These are phyloP conservation scores for Brachypalpus laphriformis DNA, from an alignment of 2,888 invertebrate genomes.

Conservation along the genomic window DNA sequence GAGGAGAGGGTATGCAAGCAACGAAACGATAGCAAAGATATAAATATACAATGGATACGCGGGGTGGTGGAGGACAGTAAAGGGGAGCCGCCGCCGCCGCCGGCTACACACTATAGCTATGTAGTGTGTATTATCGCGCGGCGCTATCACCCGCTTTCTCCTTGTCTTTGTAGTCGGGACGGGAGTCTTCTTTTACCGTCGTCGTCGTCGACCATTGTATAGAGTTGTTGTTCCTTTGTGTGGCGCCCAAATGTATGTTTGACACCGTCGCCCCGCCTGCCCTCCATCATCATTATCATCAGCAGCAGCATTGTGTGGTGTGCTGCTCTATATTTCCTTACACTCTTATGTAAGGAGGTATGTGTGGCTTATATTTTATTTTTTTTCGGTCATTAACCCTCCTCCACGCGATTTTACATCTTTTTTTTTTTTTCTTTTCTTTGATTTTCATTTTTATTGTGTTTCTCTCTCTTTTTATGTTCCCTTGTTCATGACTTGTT, in stretches of 20 bases:
- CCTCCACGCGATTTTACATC: conserved; percentile 60
- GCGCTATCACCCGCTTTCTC: conserved; percentile 46
- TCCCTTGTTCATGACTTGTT: conserved; percentile 64
- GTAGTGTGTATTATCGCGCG: conserved; percentile 33
- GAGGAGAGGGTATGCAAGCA: conserved; percentile 30
- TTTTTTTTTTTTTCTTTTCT: conserved; percentile 33
- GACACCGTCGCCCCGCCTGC: conserved; percentile 4
- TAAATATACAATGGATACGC: conserved; percentile 41
- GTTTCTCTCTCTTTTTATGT: conserved; percentile 43
- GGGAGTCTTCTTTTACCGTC: conserved; percentile 13
- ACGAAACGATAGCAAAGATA: conserved; percentile 46
- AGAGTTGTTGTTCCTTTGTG: conserved; percentile 9
- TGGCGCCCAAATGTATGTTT: conserved; percentile 40
- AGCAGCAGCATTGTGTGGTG: conserved; percentile 18
- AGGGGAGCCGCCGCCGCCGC: too few species aligned
- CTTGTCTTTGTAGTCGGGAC: conserved; percentile 35
- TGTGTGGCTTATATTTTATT: conserved; percentile 20
- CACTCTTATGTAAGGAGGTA: conserved; percentile 7
- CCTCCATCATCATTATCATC: conserved; percentile 8
- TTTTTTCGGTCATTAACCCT: conserved; percentile 69
- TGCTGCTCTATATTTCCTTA: conserved; percentile 54
- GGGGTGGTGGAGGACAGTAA: neutral
- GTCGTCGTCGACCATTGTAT: conserved; percentile 25
- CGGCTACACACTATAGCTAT: too few species aligned
- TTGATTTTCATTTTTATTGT: conserved; percentile 49